These are phyloP conservation scores for Achroia grisella DNA, from an alignment of 1,140 invertebrate genomes.

Conservation along the genomic window DNA sequence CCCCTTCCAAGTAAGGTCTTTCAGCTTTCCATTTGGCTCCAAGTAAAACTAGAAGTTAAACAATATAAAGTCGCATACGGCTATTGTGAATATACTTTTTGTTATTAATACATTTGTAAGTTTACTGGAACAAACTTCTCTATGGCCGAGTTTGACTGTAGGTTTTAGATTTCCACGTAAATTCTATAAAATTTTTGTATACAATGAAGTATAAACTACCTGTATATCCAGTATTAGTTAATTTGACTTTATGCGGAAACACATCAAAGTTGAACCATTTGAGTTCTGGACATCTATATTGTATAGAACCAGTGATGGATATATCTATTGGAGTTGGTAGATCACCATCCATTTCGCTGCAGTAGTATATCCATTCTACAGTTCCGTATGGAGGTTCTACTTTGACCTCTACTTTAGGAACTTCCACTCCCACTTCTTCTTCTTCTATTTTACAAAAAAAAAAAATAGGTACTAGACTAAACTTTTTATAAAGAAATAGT, in stretches of 20 bases:
- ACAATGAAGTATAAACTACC: background rate
- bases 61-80: too few species aligned
- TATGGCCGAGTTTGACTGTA: too few species aligned
- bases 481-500: too few species aligned
- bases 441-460: constrained; percentile 18
- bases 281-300: constrained; percentile 63
- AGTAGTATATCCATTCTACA: constrained; percentile 39
- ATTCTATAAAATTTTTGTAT: too few species aligned
- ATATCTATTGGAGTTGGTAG: constrained; percentile 74
- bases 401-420: constrained; percentile 21
- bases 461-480: background rate
- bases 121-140: too few species aligned
- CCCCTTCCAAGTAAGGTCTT: constrained; percentile 74
- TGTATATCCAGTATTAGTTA: constrained; percentile 76
- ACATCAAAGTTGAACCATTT: constrained; percentile 73
- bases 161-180: too few species aligned
- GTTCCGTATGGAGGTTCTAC: constrained; percentile 45
- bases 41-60: constrained; percentile 63
- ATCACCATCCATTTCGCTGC: constrained; percentile 36
- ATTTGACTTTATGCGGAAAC: constrained; percentile 74
- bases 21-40: constrained; percentile 75
- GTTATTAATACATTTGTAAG: too few species aligned
- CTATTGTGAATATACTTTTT: too few species aligned
- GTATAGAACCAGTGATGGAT: constrained; percentile 63
- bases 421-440: constrained; percentile 24